Evolutionary conservation across 2,888 invertebrate species (phyloP).

Genomic region (Parelbella ahira): DNA sequence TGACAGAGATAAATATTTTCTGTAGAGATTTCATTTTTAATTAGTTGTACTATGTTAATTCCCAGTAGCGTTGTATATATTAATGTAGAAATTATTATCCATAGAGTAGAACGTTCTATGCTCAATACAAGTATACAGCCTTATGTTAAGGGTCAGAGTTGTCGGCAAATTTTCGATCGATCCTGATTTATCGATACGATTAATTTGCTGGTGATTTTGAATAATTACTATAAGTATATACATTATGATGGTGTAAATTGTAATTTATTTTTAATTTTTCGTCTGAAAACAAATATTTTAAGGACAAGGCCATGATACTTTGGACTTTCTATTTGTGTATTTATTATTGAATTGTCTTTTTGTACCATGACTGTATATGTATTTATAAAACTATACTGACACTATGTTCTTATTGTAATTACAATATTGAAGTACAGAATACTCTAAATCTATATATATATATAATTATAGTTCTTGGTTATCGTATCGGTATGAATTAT

Average conservation of each 20-base stretch:
- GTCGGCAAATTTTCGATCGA: slow-evolving; percentile 14
- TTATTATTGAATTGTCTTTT: slow-evolving; percentile 5
- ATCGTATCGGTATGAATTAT: too few relatives aligned
- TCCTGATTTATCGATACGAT: slow-evolving; percentile 10
- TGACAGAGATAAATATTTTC: slow-evolving; percentile 27
- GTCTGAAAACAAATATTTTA: too few relatives aligned
- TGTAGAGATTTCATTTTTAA: slow-evolving; percentile 14
- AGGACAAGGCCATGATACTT: too few relatives aligned
- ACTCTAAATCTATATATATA: too few relatives aligned
- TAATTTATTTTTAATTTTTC: too few relatives aligned
- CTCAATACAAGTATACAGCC: slow-evolving; percentile 13
- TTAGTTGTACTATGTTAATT: slow-evolving; percentile 9
- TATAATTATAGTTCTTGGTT: too few relatives aligned
- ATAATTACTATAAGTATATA: slow-evolving; percentile 3
- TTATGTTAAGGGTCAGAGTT: slow-evolving; percentile 7
- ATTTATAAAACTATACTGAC: too few relatives aligned
- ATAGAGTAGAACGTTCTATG: slow-evolving; percentile 12
- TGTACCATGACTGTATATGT: too few relatives aligned
- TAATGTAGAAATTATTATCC: slow-evolving; percentile 10
- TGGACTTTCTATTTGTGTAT: too few relatives aligned
- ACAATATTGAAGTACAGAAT: too few relatives aligned
- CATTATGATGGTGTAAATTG: too few relatives aligned
- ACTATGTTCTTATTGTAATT: too few relatives aligned
- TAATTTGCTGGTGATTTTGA: slow-evolving; percentile 17
- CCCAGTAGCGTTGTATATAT: slow-evolving; percentile 16